phyloP scores from a whole-genome alignment of 2,113 vertebrate genomes.

The Galbula dea region DNA sequence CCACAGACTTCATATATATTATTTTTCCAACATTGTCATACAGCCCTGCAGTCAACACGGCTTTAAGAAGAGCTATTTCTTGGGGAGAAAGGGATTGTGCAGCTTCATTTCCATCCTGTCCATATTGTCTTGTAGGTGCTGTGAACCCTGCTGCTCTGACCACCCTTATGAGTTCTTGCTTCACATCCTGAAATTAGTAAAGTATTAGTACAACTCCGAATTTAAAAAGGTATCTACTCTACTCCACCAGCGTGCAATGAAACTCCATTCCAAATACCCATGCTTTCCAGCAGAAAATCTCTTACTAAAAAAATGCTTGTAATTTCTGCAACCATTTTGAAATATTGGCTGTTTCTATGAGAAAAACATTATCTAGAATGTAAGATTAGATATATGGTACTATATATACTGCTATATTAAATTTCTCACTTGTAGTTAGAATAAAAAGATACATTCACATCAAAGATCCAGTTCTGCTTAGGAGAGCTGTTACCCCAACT shows the following conservation, averaged over 20 bases:
- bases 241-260: neutral
- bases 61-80: slow-evolving; percentile 85
- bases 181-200: slow-evolving; percentile 82
- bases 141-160: slow-evolving; percentile 90
- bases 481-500: neutral
- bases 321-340: neutral
- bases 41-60: slow-evolving; percentile 89
- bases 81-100: slow-evolving; percentile 69
- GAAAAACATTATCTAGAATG: neutral
- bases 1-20: slow-evolving; percentile 83
- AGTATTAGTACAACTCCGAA: neutral
- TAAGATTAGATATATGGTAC: neutral
- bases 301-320: neutral
- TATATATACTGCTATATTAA: neutral
- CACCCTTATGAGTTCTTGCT: slow-evolving; percentile 87
- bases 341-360: neutral
- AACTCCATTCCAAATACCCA: neutral
- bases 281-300: neutral
- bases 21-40: slow-evolving; percentile 92
- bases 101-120: slow-evolving; percentile 28
- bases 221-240: neutral
- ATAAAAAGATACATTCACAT: neutral
- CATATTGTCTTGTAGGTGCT: slow-evolving; percentile 3
- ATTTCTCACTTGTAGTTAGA: neutral
- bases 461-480: neutral